A percentile compares a stretch with the other conserved stretches of the same genome.
phyloP scores from a whole-genome alignment of 2,113 vertebrate species.

The Gallinago paraguaiae region DNA sequence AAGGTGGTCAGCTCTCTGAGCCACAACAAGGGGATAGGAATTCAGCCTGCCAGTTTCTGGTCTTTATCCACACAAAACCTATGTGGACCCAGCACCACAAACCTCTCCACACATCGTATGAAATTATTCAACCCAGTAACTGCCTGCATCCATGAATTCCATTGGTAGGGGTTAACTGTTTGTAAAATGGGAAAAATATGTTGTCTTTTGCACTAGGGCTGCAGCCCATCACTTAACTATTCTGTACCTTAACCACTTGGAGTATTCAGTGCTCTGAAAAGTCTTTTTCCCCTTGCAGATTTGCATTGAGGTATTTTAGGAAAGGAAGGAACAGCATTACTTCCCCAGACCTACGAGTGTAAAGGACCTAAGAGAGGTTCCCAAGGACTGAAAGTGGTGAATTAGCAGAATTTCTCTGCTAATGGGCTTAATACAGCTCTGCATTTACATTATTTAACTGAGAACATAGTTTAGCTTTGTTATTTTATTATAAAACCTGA shows the following conservation, averaged over 20 bases:
- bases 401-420: too few relatives aligned
- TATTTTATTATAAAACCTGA: not conserved
- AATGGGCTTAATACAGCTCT: not conserved
- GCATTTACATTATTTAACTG: not conserved
- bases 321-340: not conserved
- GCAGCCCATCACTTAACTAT: not conserved
- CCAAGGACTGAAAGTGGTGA: not conserved
- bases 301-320: not conserved
- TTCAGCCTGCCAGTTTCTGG: not conserved
- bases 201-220: not conserved
- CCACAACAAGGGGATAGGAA: not conserved
- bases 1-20: not conserved
- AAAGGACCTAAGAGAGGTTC: not conserved
- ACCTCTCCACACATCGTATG: not conserved
- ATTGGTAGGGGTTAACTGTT: not conserved
- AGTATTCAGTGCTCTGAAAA: not conserved
- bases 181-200: not conserved
- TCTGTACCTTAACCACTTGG: not conserved
- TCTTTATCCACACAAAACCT: not conserved
- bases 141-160: not conserved
- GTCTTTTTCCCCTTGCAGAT: not conserved
- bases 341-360: not conserved
- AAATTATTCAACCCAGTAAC: not conserved
- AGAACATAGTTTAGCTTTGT: not conserved
- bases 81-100: not conserved